Conservation (phyloP, 2,888 invertebrate genomes). For the Trimorus sp. region DNA sequence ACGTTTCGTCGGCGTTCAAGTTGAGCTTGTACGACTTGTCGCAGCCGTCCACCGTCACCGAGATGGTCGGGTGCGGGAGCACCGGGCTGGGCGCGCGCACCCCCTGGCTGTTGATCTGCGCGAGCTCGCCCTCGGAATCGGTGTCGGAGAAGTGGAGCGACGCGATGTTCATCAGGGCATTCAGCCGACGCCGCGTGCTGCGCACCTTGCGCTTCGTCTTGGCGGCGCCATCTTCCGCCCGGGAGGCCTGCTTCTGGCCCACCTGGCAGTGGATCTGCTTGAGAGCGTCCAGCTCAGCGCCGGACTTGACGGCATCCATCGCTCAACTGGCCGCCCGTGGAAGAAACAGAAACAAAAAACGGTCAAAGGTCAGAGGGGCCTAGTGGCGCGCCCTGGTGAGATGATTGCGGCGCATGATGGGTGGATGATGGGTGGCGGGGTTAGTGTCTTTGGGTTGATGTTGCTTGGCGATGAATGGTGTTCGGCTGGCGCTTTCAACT, state of each 20-base stretch:
- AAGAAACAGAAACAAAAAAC: too few species aligned
- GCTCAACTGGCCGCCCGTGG: too few species aligned
- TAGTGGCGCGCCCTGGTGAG: too few species aligned
- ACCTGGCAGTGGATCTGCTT: constrained; percentile 68
- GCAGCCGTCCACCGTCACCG: constrained; percentile 71
- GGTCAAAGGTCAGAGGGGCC: too few species aligned
- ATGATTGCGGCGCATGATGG: too few species aligned
- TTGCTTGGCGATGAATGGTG: constrained; percentile 11
- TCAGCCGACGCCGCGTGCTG: constrained; percentile 76
- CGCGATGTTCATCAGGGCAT: constrained; percentile 78
- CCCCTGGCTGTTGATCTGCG: constrained; percentile 57
- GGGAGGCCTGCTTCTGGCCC: constrained; percentile 39
- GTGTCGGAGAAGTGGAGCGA: constrained; percentile 80
- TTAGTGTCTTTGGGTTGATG: background rate
- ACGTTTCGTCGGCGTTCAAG: constrained; percentile 59
- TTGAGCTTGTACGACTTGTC: constrained; percentile 37
- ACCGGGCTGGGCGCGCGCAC: constrained; percentile 14
- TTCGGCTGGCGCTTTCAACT: constrained; percentile 48
- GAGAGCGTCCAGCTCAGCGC: constrained; percentile 55
- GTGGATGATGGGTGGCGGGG: too few species aligned
- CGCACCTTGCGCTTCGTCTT: constrained; percentile 77
- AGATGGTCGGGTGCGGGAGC: constrained; percentile 73
- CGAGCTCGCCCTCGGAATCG: constrained; percentile 79
- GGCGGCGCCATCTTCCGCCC: constrained; percentile 43
- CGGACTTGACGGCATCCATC: constrained; percentile 26